Evolutionary conservation across 2,888 invertebrate species (phyloP).

Genomic region (Petrophora chlorosata): DNA sequence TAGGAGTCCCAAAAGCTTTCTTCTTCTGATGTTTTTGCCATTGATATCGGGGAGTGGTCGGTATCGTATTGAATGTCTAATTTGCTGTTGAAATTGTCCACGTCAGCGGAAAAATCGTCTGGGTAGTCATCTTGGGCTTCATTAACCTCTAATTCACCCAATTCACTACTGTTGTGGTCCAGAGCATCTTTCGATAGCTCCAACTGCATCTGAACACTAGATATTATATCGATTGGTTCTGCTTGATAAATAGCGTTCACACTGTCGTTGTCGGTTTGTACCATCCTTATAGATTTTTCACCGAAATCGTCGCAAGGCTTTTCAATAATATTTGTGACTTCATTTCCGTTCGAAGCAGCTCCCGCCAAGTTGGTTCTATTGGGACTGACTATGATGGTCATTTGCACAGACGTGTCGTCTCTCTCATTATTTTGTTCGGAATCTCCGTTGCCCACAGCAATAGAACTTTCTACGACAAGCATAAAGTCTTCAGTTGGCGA

Average conservation of each 20-base stretch:
- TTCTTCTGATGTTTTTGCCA: constrained; percentile 60
- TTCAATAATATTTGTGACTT: too few relatives aligned
- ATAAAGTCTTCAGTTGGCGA: constrained; percentile 43
- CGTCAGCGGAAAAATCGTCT: constrained; percentile 64
- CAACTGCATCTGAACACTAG: constrained; percentile 47
- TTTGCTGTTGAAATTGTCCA: constrained; percentile 60
- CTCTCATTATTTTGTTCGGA: constrained; percentile 28
- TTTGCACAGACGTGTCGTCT: constrained; percentile 42
- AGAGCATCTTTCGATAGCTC: constrained; percentile 42
- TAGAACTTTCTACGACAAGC: constrained; percentile 56
- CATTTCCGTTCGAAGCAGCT: too few relatives aligned
- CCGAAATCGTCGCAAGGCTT: constrained; percentile 31
- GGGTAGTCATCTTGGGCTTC: constrained; percentile 45
- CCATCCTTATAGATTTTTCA: constrained; percentile 44
- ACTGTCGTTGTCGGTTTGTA: constrained; percentile 51
- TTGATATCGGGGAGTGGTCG: constrained; percentile 59
- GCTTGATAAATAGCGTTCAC: constrained; percentile 15
- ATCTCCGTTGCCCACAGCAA: constrained; percentile 36
- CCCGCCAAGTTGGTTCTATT: constrained; percentile 38
- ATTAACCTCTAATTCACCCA: constrained; percentile 42
- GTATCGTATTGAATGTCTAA: constrained; percentile 46
- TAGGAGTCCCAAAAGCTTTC: constrained; percentile 70
- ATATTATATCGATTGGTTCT: constrained; percentile 28
- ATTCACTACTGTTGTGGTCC: constrained; percentile 40
- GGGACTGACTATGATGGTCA: constrained; percentile 62